These are phyloP conservation scores for Drosophila putrida DNA, from an alignment of 2,888 invertebrate species.

Conservation along the genomic window DNA sequence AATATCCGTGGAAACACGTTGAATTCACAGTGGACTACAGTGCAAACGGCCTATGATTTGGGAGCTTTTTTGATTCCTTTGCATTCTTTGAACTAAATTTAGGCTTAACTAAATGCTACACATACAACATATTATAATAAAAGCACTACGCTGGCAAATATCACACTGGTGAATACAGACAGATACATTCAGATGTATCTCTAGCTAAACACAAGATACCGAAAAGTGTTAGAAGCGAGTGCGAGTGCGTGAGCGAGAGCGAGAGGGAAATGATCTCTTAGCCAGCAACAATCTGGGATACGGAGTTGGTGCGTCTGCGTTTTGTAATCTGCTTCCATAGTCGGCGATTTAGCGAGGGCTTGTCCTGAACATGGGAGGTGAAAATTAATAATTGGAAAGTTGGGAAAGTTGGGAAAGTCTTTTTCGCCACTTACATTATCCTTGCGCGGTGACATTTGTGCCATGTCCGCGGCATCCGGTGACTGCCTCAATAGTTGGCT, in stretches of 20 bases:
- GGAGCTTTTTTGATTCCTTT: neutral
- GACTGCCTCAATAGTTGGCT: slow-evolving; percentile 66
- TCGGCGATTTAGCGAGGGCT: slow-evolving; percentile 91
- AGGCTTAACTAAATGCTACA: slow-evolving; percentile 1
- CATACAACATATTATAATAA: neutral
- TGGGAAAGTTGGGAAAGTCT: neutral
- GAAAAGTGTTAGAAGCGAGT: slow-evolving; percentile 2
- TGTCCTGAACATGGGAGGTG: slow-evolving; percentile 87
- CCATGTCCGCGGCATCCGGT: slow-evolving; percentile 63
- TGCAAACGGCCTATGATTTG: neutral
- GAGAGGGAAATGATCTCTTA: slow-evolving; percentile 45
- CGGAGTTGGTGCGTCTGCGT: slow-evolving; percentile 88
- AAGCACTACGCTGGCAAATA: slow-evolving; percentile 45
- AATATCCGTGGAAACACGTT: neutral
- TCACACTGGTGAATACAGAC: slow-evolving; percentile 36
- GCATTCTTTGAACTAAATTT: slow-evolving; percentile 33
- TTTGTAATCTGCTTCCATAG: slow-evolving; percentile 93
- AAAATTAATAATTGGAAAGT: no score
- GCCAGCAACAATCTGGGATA: slow-evolving; percentile 84
- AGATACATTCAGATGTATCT: slow-evolving; percentile 13
- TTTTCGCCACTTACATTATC: slow-evolving; percentile 81
- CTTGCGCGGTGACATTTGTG: slow-evolving; percentile 84
- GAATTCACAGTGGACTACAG: neutral
- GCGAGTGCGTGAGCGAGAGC: neutral
- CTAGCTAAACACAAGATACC: slow-evolving; percentile 9